Evolutionary conservation across 2,113 vertebrate genomes (phyloP).

Genomic region (Mungos mungo): DNA sequence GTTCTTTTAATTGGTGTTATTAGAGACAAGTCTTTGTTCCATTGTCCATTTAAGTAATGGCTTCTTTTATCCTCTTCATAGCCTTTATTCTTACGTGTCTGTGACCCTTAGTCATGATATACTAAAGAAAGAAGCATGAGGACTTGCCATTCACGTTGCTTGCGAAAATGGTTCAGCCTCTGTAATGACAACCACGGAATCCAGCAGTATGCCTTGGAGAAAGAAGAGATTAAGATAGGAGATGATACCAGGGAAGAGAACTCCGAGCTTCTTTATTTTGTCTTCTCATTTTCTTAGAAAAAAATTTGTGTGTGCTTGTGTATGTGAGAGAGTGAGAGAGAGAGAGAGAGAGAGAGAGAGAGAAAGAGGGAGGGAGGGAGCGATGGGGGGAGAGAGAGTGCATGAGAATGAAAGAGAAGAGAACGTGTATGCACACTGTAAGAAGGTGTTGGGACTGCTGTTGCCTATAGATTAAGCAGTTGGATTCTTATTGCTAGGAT

Average conservation of each 20-base stretch:
- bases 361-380: not conserved
- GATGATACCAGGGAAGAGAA: not conserved
- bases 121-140: not conserved
- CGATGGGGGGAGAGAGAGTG: too few species aligned
- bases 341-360: not conserved
- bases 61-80: not conserved
- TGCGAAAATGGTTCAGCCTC: not conserved
- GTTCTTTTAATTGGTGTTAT: not conserved
- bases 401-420: too few species aligned
- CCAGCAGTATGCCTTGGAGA: not conserved
- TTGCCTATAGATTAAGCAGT: not conserved
- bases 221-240: not conserved
- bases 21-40: not conserved
- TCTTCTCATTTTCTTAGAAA: constrained; percentile 16
- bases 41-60: not conserved
- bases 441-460: not conserved
- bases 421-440: not conserved
- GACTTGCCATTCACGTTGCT: not conserved
- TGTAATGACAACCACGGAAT: not conserved
- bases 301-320: not conserved
- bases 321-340: not conserved
- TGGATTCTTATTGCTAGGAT: not conserved
- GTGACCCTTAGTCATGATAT: not conserved
- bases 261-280: not conserved
- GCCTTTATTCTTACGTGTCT: not conserved